Conservation (phyloP, 2,888 invertebrate genomes). For the Reticulitermes lucifugus region DNA sequence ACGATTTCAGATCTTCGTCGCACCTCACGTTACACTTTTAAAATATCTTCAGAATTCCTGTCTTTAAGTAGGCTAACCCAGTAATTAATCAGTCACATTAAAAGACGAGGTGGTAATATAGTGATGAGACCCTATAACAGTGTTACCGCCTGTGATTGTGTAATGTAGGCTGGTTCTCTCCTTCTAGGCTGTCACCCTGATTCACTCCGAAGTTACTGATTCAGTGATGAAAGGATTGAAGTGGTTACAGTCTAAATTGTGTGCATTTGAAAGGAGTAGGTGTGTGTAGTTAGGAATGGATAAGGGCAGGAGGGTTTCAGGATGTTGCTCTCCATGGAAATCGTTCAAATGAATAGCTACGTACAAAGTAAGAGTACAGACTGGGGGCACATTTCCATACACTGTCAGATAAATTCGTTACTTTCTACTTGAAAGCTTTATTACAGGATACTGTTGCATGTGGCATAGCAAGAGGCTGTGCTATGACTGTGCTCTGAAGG, state of each 20-base stretch:
- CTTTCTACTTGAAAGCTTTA: too few species aligned
- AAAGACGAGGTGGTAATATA: too few species aligned
- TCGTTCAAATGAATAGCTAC: neutral
- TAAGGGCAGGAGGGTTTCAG: neutral
- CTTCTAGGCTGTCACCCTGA: neutral
- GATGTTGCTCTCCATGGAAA: neutral
- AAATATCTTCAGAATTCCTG: too few species aligned
- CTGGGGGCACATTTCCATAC: neutral
- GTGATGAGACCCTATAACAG: too few species aligned
- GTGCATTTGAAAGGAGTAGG: neutral
- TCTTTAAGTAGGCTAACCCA: too few species aligned
- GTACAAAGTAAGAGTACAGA: neutral
- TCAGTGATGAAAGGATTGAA: neutral
- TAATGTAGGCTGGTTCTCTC: neutral
- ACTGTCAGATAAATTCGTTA: neutral
- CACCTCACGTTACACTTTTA: too few species aligned
- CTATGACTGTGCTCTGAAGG: too few species aligned
- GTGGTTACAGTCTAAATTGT: constrained; percentile 24
- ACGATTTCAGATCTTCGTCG: too few species aligned
- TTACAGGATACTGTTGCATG: too few species aligned
- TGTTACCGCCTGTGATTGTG: neutral
- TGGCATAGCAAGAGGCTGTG: too few species aligned
- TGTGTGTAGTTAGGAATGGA: neutral
- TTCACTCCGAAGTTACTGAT: neutral
- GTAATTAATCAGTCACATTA: too few species aligned